A percentile compares a stretch with the other conserved stretches of the same genome.
phyloP scores from a whole-genome alignment of 2,113 vertebrate genomes.

The western clawed frog (Xenopus tropicalis) region UCB_Xtro_10.0 CM004447.2:22369501-22370000 shows the following conservation, averaged over 20 bases:
- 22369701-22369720: neutral
- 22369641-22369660: conserved; percentile 27
- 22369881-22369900: neutral
- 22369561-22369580: conserved; percentile 43
- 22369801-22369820: no score
- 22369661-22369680: conserved; percentile 31
- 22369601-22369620: conserved; percentile 14
- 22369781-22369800: no score
- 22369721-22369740: conserved; percentile 13
- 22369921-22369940: no score
- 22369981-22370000: neutral
- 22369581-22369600: conserved; percentile 27
- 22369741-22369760: neutral
- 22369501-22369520: neutral
- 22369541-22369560: conserved; percentile 36
- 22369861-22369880: neutral
- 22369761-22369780: neutral
- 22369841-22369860: neutral
- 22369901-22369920: no score
- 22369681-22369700: conserved; percentile 24
- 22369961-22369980: neutral
- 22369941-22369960: no score
- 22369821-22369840: no score
- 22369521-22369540: conserved; percentile 32
- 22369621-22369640: conserved; percentile 17